phyloP scores from a whole-genome alignment of 2,113 vertebrate genomes.

The Mesembrinibis cayennensis region DNA sequence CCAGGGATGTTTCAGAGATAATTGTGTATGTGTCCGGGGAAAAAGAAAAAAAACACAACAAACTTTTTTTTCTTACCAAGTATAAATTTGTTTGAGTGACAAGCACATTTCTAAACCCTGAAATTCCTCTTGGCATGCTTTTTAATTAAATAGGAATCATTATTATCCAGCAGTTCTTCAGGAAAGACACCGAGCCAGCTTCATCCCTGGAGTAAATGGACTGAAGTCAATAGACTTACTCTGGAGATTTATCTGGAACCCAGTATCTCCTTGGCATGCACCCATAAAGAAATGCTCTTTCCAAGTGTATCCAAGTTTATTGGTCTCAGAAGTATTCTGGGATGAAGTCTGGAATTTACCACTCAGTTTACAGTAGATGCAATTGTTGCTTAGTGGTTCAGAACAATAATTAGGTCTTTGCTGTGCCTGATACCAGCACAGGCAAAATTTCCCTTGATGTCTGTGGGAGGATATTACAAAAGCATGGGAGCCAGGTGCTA shows the following conservation, averaged over 20 bases:
- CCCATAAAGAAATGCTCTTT: conserved; percentile 28
- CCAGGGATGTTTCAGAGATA: background rate
- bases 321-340: conserved; percentile 33
- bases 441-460: background rate
- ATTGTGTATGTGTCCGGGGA: background rate
- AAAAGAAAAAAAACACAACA: background rate
- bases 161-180: conserved; percentile 39
- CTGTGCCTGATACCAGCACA: background rate
- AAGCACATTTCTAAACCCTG: conserved; percentile 38
- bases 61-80: background rate
- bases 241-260: conserved; percentile 34
- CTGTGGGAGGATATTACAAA: background rate
- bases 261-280: conserved; percentile 26
- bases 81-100: conserved; percentile 13
- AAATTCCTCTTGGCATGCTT: conserved; percentile 31
- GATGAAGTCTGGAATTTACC: conserved; percentile 37
- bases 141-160: conserved; percentile 10
- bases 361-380: conserved; percentile 46
- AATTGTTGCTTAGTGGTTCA: conserved; percentile 17
- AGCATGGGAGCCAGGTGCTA: background rate
- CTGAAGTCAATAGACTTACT: background rate
- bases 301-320: conserved; percentile 53
- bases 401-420: background rate
- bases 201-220: conserved; percentile 20
- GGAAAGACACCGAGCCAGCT: conserved; percentile 35